phyloP scores from a whole-genome alignment of 2,888 invertebrate species.

The Tachina fera region DNA sequence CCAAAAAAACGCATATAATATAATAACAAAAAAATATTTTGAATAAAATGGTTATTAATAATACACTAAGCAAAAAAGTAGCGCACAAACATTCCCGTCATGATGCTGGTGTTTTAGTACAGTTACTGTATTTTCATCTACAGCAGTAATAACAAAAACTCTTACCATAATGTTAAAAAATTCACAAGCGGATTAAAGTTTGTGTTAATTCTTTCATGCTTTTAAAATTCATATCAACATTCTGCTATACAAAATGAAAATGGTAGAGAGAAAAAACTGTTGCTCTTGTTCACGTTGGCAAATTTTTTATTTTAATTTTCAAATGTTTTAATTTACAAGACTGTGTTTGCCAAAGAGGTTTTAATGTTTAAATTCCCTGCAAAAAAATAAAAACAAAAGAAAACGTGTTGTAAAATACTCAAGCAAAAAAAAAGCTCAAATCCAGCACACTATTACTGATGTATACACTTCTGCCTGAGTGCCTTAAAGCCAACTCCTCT shows the following conservation, averaged over 20 bases:
- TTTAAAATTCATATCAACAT: slow-evolving; percentile 51
- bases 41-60: too few relatives aligned
- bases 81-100: too few relatives aligned
- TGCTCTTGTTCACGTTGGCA: slow-evolving; percentile 62
- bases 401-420: slow-evolving; percentile 57
- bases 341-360: slow-evolving; percentile 69
- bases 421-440: slow-evolving; percentile 35
- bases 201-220: slow-evolving; percentile 78
- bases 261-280: slow-evolving; percentile 60
- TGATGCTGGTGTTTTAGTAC: not conserved
- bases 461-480: slow-evolving; percentile 70
- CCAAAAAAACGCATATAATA: too few relatives aligned
- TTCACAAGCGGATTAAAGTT: slow-evolving; percentile 80
- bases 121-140: not conserved
- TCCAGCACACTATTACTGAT: slow-evolving; percentile 69
- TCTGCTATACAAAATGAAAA: slow-evolving; percentile 18
- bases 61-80: not conserved
- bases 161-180: slow-evolving; percentile 57
- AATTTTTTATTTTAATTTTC: not conserved
- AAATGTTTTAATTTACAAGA: slow-evolving; percentile 70
- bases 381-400: slow-evolving; percentile 30
- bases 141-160: slow-evolving; percentile 23
- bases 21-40: too few relatives aligned
- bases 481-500: slow-evolving; percentile 54
- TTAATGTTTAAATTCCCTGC: slow-evolving; percentile 62